Percentiles rank a stretch among this genome's conserved stretches.
Conservation (phyloP, 2,113 vertebrate species). For the Labeo rohita region DNA sequence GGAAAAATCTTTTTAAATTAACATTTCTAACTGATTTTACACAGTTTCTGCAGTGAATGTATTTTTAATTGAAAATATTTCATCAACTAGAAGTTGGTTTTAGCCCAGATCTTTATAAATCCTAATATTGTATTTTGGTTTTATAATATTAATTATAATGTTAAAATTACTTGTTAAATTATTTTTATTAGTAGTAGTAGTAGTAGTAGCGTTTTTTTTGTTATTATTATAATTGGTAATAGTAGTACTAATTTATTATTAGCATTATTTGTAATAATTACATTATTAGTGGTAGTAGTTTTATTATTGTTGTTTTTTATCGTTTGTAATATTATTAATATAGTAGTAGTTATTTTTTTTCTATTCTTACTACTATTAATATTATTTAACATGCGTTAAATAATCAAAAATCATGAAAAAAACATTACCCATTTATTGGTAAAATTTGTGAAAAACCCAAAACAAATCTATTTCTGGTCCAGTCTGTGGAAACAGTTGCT, state of each 20-base stretch:
- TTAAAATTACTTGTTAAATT: not conserved
- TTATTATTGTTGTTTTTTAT: not conserved
- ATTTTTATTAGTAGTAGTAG: not conserved
- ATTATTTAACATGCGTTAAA: not conserved
- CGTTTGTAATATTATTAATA: not conserved
- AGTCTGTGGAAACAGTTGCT: not conserved
- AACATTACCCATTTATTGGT: not conserved
- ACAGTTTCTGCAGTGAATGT: not conserved
- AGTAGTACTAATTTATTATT: not conserved
- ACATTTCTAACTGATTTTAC: not conserved
- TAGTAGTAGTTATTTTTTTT: not conserved
- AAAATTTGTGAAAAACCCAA: not conserved
- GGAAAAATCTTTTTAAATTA: not conserved
- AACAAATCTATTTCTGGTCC: not conserved
- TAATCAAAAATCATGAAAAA: not conserved
- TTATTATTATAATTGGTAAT: not conserved
- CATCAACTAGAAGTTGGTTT: not conserved
- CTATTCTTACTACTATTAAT: not conserved
- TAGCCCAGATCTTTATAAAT: not conserved
- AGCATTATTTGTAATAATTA: not conserved
- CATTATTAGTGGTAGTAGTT: not conserved
- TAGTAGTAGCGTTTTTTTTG: not conserved
- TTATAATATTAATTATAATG: not conserved
- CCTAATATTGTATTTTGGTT: not conserved
- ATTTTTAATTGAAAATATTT: not conserved